These are phyloP conservation scores for Oryzias sinensis DNA, from an alignment of 2,797 vertebrate species.

Conservation along the genomic window DNA sequence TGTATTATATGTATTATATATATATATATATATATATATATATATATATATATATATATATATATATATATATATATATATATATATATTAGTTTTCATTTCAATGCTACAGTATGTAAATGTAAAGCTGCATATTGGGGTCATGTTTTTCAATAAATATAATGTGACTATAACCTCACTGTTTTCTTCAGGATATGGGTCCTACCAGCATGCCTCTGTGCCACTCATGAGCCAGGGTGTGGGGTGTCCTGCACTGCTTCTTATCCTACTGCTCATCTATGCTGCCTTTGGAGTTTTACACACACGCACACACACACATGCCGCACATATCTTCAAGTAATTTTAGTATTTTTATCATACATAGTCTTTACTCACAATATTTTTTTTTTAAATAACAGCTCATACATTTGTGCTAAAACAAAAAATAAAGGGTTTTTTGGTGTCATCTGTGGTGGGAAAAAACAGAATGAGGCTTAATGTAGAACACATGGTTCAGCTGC, in stretches of 20 bases:
- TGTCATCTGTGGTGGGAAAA: conserved; percentile 42
- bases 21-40: too few species aligned
- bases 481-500: conserved; percentile 60
- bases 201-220: conserved; percentile 86
- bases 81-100: too few species aligned
- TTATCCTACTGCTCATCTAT: conserved; percentile 94
- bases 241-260: conserved; percentile 92
- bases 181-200: conserved; percentile 85
- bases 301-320: background rate
- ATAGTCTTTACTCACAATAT: too few species aligned
- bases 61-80: too few species aligned
- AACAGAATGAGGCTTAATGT: conserved; percentile 60
- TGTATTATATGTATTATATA: too few species aligned
- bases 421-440: conserved; percentile 16
- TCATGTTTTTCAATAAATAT: too few species aligned
- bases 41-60: too few species aligned
- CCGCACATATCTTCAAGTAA: background rate
- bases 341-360: conserved; percentile 1
- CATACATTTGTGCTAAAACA: background rate
- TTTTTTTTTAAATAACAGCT: background rate
- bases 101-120: too few species aligned
- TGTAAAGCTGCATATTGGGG: too few species aligned
- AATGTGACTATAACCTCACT: background rate
- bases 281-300: conserved; percentile 88
- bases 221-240: conserved; percentile 98